phyloP scores from a whole-genome alignment of 64 coral and sea anemone species.

The Porites australiensis region DNA sequence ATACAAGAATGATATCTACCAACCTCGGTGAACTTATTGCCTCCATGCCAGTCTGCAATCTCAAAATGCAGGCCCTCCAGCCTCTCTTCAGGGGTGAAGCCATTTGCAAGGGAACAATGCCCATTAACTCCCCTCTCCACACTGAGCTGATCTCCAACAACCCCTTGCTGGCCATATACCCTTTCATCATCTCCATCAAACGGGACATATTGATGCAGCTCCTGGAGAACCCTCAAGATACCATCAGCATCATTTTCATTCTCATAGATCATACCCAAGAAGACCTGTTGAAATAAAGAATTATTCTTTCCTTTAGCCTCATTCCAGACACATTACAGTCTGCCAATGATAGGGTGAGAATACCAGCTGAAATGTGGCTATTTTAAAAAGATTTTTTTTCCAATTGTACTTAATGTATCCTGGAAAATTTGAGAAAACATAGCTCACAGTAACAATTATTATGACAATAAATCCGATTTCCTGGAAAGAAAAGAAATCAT shows the following conservation, averaged over 20 bases:
- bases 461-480: too few relatives aligned
- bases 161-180: conserved; percentile 6
- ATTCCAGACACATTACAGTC: too few relatives aligned
- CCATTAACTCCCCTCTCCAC: conserved; percentile 36
- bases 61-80: conserved; percentile 32
- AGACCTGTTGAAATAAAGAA: conserved; percentile 47
- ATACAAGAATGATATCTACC: background rate
- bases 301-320: too few relatives aligned
- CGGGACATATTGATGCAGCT: conserved; percentile 13
- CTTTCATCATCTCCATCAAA: conserved; percentile 28
- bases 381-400: too few relatives aligned
- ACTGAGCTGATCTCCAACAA: conserved; percentile 40
- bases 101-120: conserved; percentile 6
- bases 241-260: conserved; percentile 68
- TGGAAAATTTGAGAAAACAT: too few relatives aligned
- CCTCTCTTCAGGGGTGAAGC: conserved; percentile 18
- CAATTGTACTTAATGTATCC: too few relatives aligned
- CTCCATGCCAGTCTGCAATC: conserved; percentile 55
- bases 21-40: conserved; percentile 41
- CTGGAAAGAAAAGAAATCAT: too few relatives aligned
- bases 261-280: conserved; percentile 48
- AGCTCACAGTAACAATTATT: too few relatives aligned
- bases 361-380: too few relatives aligned
- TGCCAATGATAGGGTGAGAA: too few relatives aligned
- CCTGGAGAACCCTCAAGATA: conserved; percentile 10